A percentile compares a stretch with the other conserved stretches of the same genome.
These are phyloP conservation scores for Phenacoccus solenopsis DNA, from an alignment of 1,140 invertebrate species.

Conservation along the genomic window DNA sequence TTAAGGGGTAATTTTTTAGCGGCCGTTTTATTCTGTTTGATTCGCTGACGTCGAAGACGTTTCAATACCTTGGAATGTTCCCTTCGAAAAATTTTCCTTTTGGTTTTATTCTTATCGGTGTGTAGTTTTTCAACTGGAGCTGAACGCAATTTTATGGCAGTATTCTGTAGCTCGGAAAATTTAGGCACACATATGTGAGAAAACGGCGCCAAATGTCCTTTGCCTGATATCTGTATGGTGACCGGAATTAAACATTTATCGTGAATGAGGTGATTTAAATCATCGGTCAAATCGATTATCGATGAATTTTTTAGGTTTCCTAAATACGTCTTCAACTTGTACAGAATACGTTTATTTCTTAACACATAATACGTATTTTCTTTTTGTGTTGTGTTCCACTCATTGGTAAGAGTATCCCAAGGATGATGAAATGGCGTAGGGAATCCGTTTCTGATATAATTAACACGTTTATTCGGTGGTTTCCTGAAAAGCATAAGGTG, in stretches of 20 bases:
- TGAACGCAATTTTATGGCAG: neutral
- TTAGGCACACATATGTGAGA: constrained; percentile 27
- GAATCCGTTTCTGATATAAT: constrained; percentile 64
- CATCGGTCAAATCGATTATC: constrained; percentile 5
- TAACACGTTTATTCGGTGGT: constrained; percentile 73
- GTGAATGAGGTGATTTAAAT: neutral
- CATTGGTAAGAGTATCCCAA: constrained; percentile 53
- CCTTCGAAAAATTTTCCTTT: constrained; percentile 40
- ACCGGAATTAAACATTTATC: constrained; percentile 27
- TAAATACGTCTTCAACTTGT: neutral
- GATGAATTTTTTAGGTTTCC: neutral
- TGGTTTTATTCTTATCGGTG: constrained; percentile 33
- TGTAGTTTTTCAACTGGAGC: constrained; percentile 24
- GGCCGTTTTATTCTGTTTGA: constrained; percentile 36
- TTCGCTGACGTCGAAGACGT: constrained; percentile 41
- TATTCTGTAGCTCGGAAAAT: constrained; percentile 20
- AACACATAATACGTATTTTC: neutral
- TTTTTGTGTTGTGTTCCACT: constrained; percentile 41
- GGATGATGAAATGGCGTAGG: constrained; percentile 59
- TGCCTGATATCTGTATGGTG: constrained; percentile 22
- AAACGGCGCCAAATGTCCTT: constrained; percentile 25
- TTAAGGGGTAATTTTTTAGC: constrained; percentile 21
- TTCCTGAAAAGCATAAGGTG: constrained; percentile 34
- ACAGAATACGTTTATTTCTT: neutral
- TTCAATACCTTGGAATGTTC: constrained; percentile 47